Base-by-base conservation (phyloP, 2,797 vertebrate genomes). In the Cuculus canorus region DNA sequence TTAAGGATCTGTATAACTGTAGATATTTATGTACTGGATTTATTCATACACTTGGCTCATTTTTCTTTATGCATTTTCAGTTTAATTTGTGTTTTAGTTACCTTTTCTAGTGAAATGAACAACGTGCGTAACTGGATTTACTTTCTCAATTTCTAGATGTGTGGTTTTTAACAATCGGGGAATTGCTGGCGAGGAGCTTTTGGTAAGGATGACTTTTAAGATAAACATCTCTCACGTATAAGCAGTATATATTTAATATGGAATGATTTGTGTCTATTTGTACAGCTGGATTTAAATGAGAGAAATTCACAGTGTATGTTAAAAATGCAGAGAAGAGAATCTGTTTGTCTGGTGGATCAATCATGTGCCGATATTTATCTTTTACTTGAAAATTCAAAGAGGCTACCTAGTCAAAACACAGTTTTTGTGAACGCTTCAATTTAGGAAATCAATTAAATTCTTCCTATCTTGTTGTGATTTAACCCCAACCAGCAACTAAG, bases 161-260 rank as follows among this genome's bases (percentile, higher is more conserved):
- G 98, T 99, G 93, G 99, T 99, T 63, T 99, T 99, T 97, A 99
- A 99, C 98, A 99, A 99, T 97, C 98, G 99, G 96, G 99, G 99
- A 59, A 98, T 99, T 83, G 98, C 98, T 25, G 99, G 99, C n/a
- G 99, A 99, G 97, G 98, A 98, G 37, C 98, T 99, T 59, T 97
- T 99, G 99, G 99, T 99, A 98, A 99, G 98, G 86, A 94, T 96
- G 90, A 69, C 76, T 95, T 91, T 69, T 68, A 95, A 94, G 54
- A 94, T 86, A 78, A 91, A 60, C 13, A 30, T 72, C 47, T 93
- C 52, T 76, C 43, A 30, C 5, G 7, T 72, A 24, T 25, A 72
- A 79, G 66, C 27, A 6, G 47, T 70, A 53, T 48, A 45, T 17
- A 45, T 45, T 17, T 17, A 45, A 45, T 45, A 17, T 33, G 28